Evolutionary conservation across 2,888 invertebrate species (phyloP), one percentile per base, ranked within the genome.

Genomic region (Bombylius discolor): DNA sequence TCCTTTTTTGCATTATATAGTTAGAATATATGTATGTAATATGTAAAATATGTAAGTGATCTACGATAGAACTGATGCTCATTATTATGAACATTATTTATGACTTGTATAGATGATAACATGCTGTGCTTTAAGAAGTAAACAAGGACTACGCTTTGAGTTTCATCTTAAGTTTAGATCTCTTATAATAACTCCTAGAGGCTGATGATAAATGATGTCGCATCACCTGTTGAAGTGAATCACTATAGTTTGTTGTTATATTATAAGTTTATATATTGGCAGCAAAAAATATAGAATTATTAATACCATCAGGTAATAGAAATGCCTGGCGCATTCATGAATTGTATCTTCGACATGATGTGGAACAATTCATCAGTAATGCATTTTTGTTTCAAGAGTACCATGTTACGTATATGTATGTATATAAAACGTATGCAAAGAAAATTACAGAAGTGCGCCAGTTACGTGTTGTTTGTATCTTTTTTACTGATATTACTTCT

Each of bases 181-280:
- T 36, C 7, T 2, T 36, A 36, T 36, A 8, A 5, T 36, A 7
- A 36, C 5, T 8, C 11, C 11, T 42, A 42, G 39, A 5, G 11
- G 5, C 39, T 11, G 39, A 42, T 42, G 54, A 54, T 54, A 54
- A 54, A 54, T 49, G 54, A 54, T 54, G 54, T 54, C 54, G 49
- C 49, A 54, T 54, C 54, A 54, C 54, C 54, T 54, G 54, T 49
- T 54, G 49, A 49, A 23, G 47, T 31, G 14, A 47, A 23, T 14
- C 47, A 23, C 11, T 44, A n/a, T n/a, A 23, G 23, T 23, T 23
- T 23, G 23, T 23, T 23, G 23, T 23, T 23, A 23, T 23, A 23
- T 23, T 23, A 23, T 23, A 23, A 23, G 23, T 23, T 23, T 23
- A 23, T 23, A 23, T 23, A 23, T 11, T 13, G 13, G 44, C 44